Conservation (phyloP, 2,888 invertebrate species). For the Galerucella nymphaeae region DNA sequence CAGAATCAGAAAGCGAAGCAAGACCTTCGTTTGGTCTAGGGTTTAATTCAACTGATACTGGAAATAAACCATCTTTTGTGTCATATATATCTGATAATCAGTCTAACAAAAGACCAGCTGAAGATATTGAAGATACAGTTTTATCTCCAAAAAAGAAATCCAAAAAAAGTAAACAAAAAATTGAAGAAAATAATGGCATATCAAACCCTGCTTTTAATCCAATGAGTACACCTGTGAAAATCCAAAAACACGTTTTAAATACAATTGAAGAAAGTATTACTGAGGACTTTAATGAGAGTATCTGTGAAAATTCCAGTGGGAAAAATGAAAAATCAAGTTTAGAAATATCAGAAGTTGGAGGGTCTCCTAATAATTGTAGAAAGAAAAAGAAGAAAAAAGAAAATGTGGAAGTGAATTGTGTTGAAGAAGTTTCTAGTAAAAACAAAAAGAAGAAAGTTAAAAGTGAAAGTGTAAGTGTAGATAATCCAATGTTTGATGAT, state of each 20-base stretch:
- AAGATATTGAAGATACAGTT: conserved; percentile 36
- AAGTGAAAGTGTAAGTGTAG: conserved; percentile 26
- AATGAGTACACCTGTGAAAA: conserved; percentile 45
- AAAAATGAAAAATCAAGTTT: conserved; percentile 34
- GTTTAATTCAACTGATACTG: conserved; percentile 31
- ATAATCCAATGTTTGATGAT: conserved; percentile 46
- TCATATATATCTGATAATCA: conserved; percentile 41
- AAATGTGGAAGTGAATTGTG: conserved; percentile 16
- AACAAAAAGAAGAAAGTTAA: conserved; percentile 37
- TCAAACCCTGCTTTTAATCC: conserved; percentile 60
- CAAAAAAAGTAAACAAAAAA: conserved; percentile 39
- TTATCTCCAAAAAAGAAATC: conserved; percentile 45
- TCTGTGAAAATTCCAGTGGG: conserved; percentile 24
- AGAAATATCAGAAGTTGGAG: conserved; percentile 8
- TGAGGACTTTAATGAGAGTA: conserved; percentile 43
- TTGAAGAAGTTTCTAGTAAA: conserved; percentile 33
- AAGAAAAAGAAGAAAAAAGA: conserved; percentile 41
- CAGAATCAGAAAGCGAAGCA: conserved; percentile 35
- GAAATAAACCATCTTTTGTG: conserved; percentile 31
- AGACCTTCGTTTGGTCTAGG: conserved; percentile 51
- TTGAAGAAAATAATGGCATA: conserved; percentile 42
- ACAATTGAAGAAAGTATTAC: conserved; percentile 53
- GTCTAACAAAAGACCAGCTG: conserved; percentile 39
- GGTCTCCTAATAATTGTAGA: conserved; percentile 15
- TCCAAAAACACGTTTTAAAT: conserved; percentile 53